Conservation (phyloP, 1,140 invertebrate species). For the Octopus sinensis region DNA sequence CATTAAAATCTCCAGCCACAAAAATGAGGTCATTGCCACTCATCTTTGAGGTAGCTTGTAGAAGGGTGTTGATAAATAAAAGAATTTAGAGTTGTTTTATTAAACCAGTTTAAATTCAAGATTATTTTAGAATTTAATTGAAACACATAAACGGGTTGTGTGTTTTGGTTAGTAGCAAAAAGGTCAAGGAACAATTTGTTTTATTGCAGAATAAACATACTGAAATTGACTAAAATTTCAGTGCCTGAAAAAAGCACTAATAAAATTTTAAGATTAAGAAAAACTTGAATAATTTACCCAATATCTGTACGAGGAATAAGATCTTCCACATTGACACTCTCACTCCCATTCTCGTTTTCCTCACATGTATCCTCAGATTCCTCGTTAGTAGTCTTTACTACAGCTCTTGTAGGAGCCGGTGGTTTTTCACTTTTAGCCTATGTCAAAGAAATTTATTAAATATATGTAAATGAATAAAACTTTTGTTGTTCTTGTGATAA, state of each 20-base stretch:
- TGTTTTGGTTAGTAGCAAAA: not conserved
- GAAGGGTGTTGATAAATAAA: too few relatives aligned
- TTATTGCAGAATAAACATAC: not conserved
- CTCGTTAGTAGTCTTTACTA: constrained; percentile 33
- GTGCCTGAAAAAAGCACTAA: not conserved
- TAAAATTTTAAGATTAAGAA: not conserved
- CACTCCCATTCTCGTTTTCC: constrained; percentile 34
- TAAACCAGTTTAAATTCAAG: too few relatives aligned
- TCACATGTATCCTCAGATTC: constrained; percentile 54
- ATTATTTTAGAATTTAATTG: too few relatives aligned
- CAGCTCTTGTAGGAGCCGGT: constrained; percentile 68
- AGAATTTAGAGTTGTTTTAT: too few relatives aligned
- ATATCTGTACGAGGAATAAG: constrained; percentile 77
- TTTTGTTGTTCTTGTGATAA: too few relatives aligned
- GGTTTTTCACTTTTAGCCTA: constrained; percentile 55
- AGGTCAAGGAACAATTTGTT: not conserved
- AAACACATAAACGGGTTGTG: too few relatives aligned
- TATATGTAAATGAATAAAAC: too few relatives aligned
- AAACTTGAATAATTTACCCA: constrained; percentile 31
- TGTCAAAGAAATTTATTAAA: too few relatives aligned
- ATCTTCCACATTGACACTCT: constrained; percentile 66
- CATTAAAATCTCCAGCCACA: too few relatives aligned
- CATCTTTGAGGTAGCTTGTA: too few relatives aligned
- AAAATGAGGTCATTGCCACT: too few relatives aligned
- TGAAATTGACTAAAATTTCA: not conserved